Conservation (phyloP, 2,797 vertebrate genomes). For the Anableps anableps region DNA sequence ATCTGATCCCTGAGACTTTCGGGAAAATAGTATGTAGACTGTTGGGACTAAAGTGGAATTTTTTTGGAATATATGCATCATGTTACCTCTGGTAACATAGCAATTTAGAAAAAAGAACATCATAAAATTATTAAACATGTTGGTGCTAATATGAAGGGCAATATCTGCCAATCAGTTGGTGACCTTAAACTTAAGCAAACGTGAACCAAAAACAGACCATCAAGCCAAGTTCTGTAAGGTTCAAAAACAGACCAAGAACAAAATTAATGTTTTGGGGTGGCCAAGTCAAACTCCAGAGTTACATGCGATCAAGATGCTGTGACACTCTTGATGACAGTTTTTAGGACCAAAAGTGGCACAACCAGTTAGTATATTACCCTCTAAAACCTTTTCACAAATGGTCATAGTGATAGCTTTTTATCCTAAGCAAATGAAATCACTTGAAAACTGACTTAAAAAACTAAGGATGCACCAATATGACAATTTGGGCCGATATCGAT, state of each 20-base stretch:
- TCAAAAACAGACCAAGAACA: not conserved
- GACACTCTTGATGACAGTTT: not conserved
- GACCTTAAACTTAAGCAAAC: not conserved
- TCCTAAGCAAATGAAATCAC: not conserved
- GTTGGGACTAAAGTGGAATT: not conserved
- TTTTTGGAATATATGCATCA: not conserved
- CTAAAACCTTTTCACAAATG: not conserved
- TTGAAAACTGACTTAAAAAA: not conserved
- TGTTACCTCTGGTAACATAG: not conserved
- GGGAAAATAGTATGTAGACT: not conserved
- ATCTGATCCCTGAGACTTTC: too few species aligned
- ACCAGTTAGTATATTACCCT: too few species aligned
- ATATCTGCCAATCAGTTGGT: not conserved
- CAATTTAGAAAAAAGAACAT: not conserved
- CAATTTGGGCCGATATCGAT: too few species aligned
- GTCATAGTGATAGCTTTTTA: not conserved
- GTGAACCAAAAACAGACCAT: not conserved
- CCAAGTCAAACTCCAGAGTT: not conserved
- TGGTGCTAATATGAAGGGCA: not conserved
- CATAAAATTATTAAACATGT: not conserved
- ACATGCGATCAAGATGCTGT: not conserved
- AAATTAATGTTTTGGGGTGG: not conserved
- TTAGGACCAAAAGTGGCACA: not conserved
- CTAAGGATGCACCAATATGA: too few species aligned
- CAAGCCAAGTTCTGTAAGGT: not conserved